Conservation (phyloP, 92 coral and sea anemone species). For the Epizoanthus illoricatus region DNA sequence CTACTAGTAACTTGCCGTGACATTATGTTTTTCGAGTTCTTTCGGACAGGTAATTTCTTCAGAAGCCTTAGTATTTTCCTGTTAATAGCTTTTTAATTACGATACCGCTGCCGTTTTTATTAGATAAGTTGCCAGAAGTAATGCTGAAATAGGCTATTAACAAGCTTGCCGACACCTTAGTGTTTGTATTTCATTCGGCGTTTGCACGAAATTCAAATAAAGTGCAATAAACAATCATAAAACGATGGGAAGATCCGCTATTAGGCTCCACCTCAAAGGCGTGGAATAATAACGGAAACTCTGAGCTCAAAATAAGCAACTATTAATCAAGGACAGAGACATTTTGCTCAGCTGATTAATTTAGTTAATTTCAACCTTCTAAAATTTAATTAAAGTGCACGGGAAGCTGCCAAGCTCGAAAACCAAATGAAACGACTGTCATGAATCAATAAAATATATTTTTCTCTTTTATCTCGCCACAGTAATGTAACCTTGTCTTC, state of each 20-base stretch:
- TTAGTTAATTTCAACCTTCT: slow-evolving; percentile 39
- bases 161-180: slow-evolving; percentile 37
- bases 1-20: slow-evolving; percentile 13
- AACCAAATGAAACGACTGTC: slow-evolving; percentile 4
- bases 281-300: slow-evolving; percentile 34
- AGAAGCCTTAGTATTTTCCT: slow-evolving; percentile 19
- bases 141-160: slow-evolving; percentile 39
- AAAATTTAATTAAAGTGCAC: slow-evolving; percentile 42
- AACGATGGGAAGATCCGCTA: slow-evolving; percentile 32
- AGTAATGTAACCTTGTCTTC: slow-evolving; percentile 26
- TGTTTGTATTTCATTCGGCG: slow-evolving; percentile 35
- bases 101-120: slow-evolving; percentile 31
- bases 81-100: slow-evolving; percentile 43
- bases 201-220: slow-evolving; percentile 29
- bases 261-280: slow-evolving; percentile 19
- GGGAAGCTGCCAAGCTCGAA: slow-evolving; percentile 7
- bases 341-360: slow-evolving; percentile 31
- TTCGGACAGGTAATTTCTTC: slow-evolving; percentile 8
- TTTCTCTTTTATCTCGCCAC: slow-evolving; percentile 16
- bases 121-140: slow-evolving; percentile 42
- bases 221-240: slow-evolving; percentile 23
- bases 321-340: slow-evolving; percentile 48
- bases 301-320: slow-evolving; percentile 26
- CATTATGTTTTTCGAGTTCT: slow-evolving; percentile 4
- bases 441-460: slow-evolving; percentile 20